Evolutionary conservation across 2,888 invertebrate species (phyloP), one percentile per base, ranked within the genome.

Genomic region (Coelogynopora nodosa): DNA sequence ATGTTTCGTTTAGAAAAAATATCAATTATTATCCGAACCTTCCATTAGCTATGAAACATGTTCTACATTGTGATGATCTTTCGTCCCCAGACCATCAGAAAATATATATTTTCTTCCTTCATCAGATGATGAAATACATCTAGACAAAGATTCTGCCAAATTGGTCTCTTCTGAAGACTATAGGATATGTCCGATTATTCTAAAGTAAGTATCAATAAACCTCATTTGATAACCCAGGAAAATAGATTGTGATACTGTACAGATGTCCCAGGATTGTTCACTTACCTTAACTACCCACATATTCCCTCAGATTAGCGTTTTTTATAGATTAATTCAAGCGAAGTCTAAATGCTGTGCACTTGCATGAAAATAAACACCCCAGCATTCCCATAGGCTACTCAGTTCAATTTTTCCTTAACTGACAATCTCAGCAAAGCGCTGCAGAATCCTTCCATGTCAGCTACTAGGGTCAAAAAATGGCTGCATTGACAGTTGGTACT

Each of bases 361-460:
- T 49, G 49, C 49, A 49, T 18, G 18, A 49, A 10, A 18, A 49
- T 10, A 10, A 49, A 49, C 18, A 49, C 49, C 49, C 49, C 5
- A 49, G 49, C 18, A 49, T 49, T 49, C 49, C 49, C 18, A 49
- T 49, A 10, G 49, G 49, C 18, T 49, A 49, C 49, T 49, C 18
- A 18, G 49, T 49, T 10, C 49, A 49, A 10, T 74, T 23, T 74
- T 74, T 74, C 74, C 74, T 49, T 74, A 26, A 74, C 18, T n/a
- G 74, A 74, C 74, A 74, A 74, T 74, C 27, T 74, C 23, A 74
- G 74, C 74, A 74, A 74, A 74, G 74, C 74, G 74, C 23, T 74
- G 74, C 49, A 49, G 49, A 49, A 49, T 49, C 49, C 49, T 49
- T 49, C 49, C 49, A 49, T 49, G 49, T 49, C 49, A 49, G 49